Evolutionary conservation across 2,113 vertebrate genomes (phyloP), one percentile per base, ranked within the genome.

Genomic region (Rhinoderma darwinii): DNA sequence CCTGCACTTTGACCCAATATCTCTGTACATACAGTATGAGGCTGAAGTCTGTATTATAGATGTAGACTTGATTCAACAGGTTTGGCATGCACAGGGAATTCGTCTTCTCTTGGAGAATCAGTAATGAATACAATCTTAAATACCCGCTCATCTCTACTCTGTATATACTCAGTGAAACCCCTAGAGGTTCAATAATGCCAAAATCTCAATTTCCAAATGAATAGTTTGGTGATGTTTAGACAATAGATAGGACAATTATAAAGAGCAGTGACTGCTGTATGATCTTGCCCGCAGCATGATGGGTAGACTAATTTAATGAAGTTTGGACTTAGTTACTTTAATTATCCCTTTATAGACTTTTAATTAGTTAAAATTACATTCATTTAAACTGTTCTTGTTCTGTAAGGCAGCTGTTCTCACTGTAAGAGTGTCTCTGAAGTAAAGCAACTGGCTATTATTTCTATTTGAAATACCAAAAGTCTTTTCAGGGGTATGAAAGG

Each of bases 331-430:
- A 50, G 85, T 86, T 86, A 86, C 70, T 86, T 82, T 86, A 86
- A 86, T 86, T 81, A 86, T 70, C 76, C 63, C 37, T 82, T 86
- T 86, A 86, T 86, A 86, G 85, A 81, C 85, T 81, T 86, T 86
- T 86, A 86, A 86, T 86, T 86, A 86, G 77, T 72, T 70, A 10
- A 50, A 86, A 86, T 86, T 86, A 73, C 85, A 82, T 82, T 86
- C 63, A 81, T 86, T 86, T 70, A 86, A 81, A 74, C 66, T n/a
- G 35, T 79, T 56, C 66, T 86, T 70, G n/a, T 59, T 82, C 47
- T 43, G n/a, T 72, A 30, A n/a, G 56, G 85, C 85, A 82, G 85
- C 85, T 82, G 85, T 86, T 86, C 66, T 81, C 51, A 70, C 85
- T 86, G 30, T 50, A 70, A 15, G 20, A 35, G 20, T 32, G 12